Base-by-base conservation (phyloP, 2,888 invertebrate species). In the Lysandra bellargus region DNA sequence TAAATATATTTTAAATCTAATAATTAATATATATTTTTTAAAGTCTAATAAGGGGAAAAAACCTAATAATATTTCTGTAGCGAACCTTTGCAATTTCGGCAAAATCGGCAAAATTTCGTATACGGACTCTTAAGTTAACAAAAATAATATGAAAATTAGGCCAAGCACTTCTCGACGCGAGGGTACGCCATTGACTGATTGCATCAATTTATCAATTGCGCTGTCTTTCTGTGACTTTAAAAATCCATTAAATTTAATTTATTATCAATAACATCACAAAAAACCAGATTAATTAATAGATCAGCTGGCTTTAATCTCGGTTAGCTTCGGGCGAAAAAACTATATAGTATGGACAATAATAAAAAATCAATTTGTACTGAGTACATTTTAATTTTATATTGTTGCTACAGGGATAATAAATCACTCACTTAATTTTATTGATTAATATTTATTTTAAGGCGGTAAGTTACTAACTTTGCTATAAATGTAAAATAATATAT, bases 171-270 rank as follows among this genome's bases (percentile, higher is more conserved):
- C 9, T 37, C 40, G 14, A 6, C 40, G 40, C 23, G 61, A 60
- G 60, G 14, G 74, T 79, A 74, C 79, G 23, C 72, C 69, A 72
- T 53, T 78, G 72, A 60, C 72, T 60, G 73, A 79, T 74, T 73
- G 49, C 40, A 74, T 79, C 60, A 74, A 79, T 79, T 61, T 74
- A 79, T 79, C 79, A 79, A 79, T 73, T 61, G 73, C 53, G 53
- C 40, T 72, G 57, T 44, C 23, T 57, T 79, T 79, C 60, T 79
- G 73, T 74, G 79, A 23, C 73, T 79, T 79, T 60, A 79, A 53
- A 76, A 76, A 76, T 30, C 79, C 74, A 79, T 79, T 74, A 60
- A 60, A 79, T 60, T 79, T 74, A 79, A 79, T 79, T 79, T 60
- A 79, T 74, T 74, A 74, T 74, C 79, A 60, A 74, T 60, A 79